Base-by-base conservation (phyloP, 2,113 vertebrate genomes). In the Nothobranchius kuhntae region DNA sequence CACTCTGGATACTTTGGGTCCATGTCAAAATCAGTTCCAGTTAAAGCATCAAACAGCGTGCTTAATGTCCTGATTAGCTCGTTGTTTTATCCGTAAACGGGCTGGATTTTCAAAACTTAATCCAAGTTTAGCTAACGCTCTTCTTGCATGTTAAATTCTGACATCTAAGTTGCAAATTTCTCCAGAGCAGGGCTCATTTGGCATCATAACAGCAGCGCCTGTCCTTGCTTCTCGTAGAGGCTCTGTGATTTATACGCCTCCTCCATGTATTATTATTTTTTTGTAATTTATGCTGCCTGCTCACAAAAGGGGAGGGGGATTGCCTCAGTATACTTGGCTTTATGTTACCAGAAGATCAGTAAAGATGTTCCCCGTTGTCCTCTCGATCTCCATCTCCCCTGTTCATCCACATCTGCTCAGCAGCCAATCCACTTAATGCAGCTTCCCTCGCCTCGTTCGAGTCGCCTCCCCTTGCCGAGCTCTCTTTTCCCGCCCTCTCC, bases 391-490 rank as follows among this genome's bases (percentile, higher is more conserved):
- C 42, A 57, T 69, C 68, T 77, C 46, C 67, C 53, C 71, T 38
- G 24, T 73, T 67, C 47, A 24, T 93, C 93, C 80, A 85, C 87
- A 83, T 87, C 94, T 92, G 94, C 92, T 94, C 92, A 91, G 91
- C 94, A 93, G 93, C 94, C 95, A 95, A 94, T 97, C 95, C 94
- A 93, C 95, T 94, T 96, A 96, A 96, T 97, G 95, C 95, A 95
- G 94, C 94, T 93, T 93, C 89, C 91, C 90, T 89, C 51, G 30
- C 70, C 72, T 80, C 84, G 53, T 67, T 92, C 92, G 13, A 59
- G 26, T 92, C 93, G 86, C 94, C 93, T 94, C 94, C 94, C 74
- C 91, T 78, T 52, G 72, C 12, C 65, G 50, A 53, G 65, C 81
- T 89, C 62, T 92, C 91, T 91, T 92, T 89, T 89, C 89, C 89